A percentile compares a stretch with the other conserved stretches of the same genome.
phyloP scores from a whole-genome alignment of 2,797 vertebrate species.

The Sebastiscus tertius region DNA sequence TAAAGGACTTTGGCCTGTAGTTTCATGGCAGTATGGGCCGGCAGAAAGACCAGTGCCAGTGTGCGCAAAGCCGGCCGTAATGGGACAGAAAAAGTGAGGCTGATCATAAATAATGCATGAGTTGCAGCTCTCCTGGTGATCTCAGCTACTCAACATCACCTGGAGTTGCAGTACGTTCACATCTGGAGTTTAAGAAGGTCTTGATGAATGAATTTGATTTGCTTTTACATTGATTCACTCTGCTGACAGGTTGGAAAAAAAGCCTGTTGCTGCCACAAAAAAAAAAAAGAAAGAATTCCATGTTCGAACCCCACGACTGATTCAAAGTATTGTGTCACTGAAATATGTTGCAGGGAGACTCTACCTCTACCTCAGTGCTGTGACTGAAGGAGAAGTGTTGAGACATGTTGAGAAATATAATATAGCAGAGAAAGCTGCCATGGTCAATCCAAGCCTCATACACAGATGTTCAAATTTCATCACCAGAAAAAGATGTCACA shows the following conservation, averaged over 20 bases:
- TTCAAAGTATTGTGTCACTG: background rate
- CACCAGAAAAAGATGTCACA: background rate
- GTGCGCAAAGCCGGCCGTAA: background rate
- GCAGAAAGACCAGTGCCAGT: background rate
- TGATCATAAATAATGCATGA: background rate
- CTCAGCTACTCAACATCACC: background rate
- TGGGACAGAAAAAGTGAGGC: background rate
- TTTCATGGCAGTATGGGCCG: background rate
- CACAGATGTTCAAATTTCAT: background rate
- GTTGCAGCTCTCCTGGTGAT: background rate
- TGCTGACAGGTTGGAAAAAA: background rate
- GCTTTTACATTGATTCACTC: background rate
- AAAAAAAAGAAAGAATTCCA: background rate
- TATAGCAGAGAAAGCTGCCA: background rate
- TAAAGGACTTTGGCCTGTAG: background rate
- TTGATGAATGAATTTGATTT: background rate
- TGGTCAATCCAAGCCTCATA: background rate
- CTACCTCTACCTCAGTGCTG: background rate
- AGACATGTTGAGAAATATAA: background rate
- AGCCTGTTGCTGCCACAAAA: background rate
- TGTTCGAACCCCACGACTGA: background rate
- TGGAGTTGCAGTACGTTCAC: background rate
- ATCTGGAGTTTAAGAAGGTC: background rate
- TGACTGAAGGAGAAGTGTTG: background rate
- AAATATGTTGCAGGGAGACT: background rate